phyloP scores from a whole-genome alignment of 2,113 vertebrate species.

The Mirounga angustirostris region DNA sequence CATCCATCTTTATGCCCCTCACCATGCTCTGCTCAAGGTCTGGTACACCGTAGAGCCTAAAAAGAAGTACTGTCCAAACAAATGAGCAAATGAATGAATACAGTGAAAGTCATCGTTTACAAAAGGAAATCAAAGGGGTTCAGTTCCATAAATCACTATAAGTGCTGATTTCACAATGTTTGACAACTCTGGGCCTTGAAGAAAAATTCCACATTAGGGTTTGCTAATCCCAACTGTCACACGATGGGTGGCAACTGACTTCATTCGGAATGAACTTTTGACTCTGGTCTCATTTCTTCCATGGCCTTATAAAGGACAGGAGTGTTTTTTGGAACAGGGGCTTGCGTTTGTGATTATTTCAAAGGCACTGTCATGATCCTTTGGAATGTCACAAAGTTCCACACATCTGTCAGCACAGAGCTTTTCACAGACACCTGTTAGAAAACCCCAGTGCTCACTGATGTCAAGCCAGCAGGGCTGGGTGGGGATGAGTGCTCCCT shows the following conservation, averaged over 20 bases:
- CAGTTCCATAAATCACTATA: background rate
- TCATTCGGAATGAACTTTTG: background rate
- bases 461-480: background rate
- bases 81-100: background rate
- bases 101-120: background rate
- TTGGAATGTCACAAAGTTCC: background rate
- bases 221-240: background rate
- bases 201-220: background rate
- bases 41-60: background rate
- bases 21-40: background rate
- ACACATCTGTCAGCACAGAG: background rate
- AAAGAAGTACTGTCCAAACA: constrained; percentile 9
- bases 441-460: background rate
- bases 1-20: background rate
- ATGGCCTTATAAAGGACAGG: background rate
- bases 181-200: background rate
- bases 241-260: background rate
- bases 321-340: background rate
- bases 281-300: constrained; percentile 9
- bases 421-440: background rate
- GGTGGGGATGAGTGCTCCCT: background rate
- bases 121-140: background rate
- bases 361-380: background rate
- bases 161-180: background rate
- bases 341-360: background rate